phyloP scores from a whole-genome alignment of 2,797 vertebrate genomes.

The Lithobates sylvaticus region DNA sequence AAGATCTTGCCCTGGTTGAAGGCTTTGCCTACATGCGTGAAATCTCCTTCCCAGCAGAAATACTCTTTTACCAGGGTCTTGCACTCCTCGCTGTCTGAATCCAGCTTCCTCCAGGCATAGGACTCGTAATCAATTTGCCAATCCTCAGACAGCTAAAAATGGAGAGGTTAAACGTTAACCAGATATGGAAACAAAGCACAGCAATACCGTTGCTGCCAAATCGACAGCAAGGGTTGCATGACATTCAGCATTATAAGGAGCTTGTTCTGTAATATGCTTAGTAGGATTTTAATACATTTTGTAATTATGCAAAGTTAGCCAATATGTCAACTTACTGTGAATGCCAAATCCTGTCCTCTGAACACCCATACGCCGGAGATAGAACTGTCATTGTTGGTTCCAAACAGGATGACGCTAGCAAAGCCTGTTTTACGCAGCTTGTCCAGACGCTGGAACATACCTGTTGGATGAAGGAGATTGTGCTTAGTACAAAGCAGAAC shows the following conservation, averaged over 20 bases:
- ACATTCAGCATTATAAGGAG: no score
- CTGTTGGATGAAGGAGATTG: slow-evolving; percentile 44
- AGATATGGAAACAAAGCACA: no score
- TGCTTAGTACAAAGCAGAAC: neutral
- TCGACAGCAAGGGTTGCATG: no score
- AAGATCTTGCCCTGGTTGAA: slow-evolving; percentile 93
- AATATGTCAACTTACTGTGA: slow-evolving; percentile 74
- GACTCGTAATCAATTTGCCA: slow-evolving; percentile 97
- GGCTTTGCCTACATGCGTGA: slow-evolving; percentile 88
- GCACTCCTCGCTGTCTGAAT: slow-evolving; percentile 85
- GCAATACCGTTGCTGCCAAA: no score
- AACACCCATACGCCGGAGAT: slow-evolving; percentile 93
- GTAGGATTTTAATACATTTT: no score
- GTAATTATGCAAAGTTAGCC: no score
- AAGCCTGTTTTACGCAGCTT: slow-evolving; percentile 93
- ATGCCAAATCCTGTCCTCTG: slow-evolving; percentile 90
- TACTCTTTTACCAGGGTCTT: slow-evolving; percentile 92
- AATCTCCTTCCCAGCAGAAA: slow-evolving; percentile 91
- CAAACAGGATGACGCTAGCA: slow-evolving; percentile 88
- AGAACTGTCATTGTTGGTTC: slow-evolving; percentile 82
- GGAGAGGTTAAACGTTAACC: neutral
- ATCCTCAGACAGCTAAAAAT: slow-evolving; percentile 81
- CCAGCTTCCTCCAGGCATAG: slow-evolving; percentile 90
- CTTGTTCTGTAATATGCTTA: no score
- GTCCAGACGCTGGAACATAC: slow-evolving; percentile 94